These are phyloP conservation scores for Rhagonycha lutea DNA, from an alignment of 2,888 invertebrate species.

Conservation along the genomic window DNA sequence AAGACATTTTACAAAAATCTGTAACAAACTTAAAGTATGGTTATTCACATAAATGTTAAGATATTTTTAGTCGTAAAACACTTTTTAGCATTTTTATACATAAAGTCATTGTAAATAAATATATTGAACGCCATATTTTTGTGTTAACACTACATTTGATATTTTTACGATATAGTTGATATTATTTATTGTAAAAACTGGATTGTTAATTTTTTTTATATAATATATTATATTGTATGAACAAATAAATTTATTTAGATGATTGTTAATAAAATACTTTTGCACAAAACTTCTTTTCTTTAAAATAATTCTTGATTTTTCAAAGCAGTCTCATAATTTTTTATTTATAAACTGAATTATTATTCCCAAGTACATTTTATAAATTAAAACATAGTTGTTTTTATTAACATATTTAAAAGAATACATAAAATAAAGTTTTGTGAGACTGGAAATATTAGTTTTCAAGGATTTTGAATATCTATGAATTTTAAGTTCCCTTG, in stretches of 20 bases:
- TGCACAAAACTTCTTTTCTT: background rate
- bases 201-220: slow-evolving; percentile 35
- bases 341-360: too few relatives aligned
- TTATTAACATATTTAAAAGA: too few relatives aligned
- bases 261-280: background rate
- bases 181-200: slow-evolving; percentile 24
- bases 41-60: slow-evolving; percentile 26
- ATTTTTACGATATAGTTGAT: slow-evolving; percentile 23
- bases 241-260: slow-evolving; percentile 29
- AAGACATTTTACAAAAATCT: slow-evolving; percentile 60
- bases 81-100: slow-evolving; percentile 30
- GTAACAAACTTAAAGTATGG: slow-evolving; percentile 38
- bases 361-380: too few relatives aligned
- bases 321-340: too few relatives aligned
- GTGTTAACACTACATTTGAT: slow-evolving; percentile 22
- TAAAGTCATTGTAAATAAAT: slow-evolving; percentile 19
- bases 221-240: background rate
- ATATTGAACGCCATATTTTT: slow-evolving; percentile 16
- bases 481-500: too few relatives aligned
- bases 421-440: too few relatives aligned
- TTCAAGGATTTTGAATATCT: too few relatives aligned
- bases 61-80: slow-evolving; percentile 15
- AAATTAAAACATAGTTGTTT: too few relatives aligned
- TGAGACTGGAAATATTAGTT: too few relatives aligned
- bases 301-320: too few relatives aligned